Conservation (phyloP, 2,888 invertebrate genomes). For the Dromius quadrimaculatus region DNA sequence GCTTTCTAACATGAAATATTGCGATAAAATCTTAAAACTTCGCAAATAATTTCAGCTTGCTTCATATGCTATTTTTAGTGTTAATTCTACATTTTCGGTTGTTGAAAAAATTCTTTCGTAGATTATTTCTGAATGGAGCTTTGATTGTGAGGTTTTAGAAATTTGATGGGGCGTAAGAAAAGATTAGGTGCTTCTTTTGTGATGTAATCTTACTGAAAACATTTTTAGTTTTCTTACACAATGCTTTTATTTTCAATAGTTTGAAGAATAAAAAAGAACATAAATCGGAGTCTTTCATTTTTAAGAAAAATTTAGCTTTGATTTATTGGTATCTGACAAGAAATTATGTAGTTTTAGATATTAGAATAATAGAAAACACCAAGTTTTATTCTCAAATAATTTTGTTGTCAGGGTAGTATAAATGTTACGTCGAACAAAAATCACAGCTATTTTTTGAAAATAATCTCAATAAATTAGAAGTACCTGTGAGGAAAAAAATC, state of each 20-base stretch:
- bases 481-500: too few species aligned
- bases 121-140: constrained; percentile 16
- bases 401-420: too few species aligned
- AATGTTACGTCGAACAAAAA: too few species aligned
- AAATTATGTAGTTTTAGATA: too few species aligned
- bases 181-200: constrained; percentile 30
- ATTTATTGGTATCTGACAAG: constrained; percentile 21
- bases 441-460: too few species aligned
- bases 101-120: constrained; percentile 26
- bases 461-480: too few species aligned
- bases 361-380: too few species aligned
- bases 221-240: constrained; percentile 30
- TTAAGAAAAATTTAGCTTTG: neutral
- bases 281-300: constrained; percentile 15
- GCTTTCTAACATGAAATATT: constrained; percentile 31
- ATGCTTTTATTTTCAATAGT: constrained; percentile 23
- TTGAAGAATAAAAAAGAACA: constrained; percentile 10
- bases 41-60: constrained; percentile 14
- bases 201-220: constrained; percentile 30
- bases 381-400: too few species aligned
- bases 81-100: constrained; percentile 24
- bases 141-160: constrained; percentile 33
- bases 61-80: constrained; percentile 27
- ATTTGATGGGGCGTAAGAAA: constrained; percentile 37
- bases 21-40: constrained; percentile 23